A percentile compares a stretch with the other conserved stretches of the same genome.
phyloP scores from a whole-genome alignment of 2,797 vertebrate species.

The Pangasius macronema region DNA sequence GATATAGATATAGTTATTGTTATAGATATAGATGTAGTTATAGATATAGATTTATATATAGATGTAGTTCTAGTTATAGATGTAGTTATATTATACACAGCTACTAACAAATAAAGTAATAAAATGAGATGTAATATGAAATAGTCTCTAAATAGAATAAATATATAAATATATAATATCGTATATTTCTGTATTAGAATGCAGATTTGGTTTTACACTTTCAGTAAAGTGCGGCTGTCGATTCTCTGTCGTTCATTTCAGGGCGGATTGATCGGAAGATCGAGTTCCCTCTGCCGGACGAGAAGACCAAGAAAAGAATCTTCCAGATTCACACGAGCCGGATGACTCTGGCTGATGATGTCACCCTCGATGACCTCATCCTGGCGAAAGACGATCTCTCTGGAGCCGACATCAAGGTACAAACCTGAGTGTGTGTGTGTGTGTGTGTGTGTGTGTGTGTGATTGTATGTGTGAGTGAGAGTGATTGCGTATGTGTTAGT shows the following conservation, averaged over 20 bases:
- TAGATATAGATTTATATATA: too few relatives aligned
- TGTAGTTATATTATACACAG: too few relatives aligned
- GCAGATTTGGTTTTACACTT: too few relatives aligned
- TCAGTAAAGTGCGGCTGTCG: background rate
- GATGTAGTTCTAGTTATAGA: too few relatives aligned
- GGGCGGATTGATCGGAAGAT: conserved; percentile 96
- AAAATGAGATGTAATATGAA: too few relatives aligned
- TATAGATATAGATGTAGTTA: too few relatives aligned
- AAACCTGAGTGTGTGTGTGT: background rate
- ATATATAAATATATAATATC: too few relatives aligned
- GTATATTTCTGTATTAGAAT: too few relatives aligned
- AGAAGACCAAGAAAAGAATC: conserved; percentile 95
- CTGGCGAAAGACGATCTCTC: conserved; percentile 97
- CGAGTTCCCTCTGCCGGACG: conserved; percentile 93
- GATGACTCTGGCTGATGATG: conserved; percentile 91
- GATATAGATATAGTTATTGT: too few relatives aligned
- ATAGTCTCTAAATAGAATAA: too few relatives aligned
- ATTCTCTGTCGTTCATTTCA: conserved; percentile 52
- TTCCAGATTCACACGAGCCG: conserved; percentile 97
- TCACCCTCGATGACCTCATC: conserved; percentile 92
- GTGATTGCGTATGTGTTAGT: background rate
- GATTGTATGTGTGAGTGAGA: background rate
- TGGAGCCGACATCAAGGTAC: conserved; percentile 93
- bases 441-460: background rate
- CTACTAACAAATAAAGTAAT: too few relatives aligned